Evolutionary conservation across 2,888 invertebrate genomes (phyloP).

Genomic region (Malthinus seriepunctatus): DNA sequence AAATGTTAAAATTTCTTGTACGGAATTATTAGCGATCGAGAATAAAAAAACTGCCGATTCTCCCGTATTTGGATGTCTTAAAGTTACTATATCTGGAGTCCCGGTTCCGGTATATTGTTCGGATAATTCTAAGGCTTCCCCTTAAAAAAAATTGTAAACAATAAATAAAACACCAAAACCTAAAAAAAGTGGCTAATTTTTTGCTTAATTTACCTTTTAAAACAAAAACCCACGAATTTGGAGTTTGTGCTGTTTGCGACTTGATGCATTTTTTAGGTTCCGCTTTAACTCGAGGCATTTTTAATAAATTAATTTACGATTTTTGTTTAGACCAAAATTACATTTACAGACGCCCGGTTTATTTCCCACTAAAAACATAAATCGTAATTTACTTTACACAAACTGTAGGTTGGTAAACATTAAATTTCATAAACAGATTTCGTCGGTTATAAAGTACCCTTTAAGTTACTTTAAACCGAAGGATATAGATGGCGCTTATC

Average conservation of each 20-base stretch:
- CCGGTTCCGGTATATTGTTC: constrained; percentile 54
- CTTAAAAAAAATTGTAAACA: constrained; percentile 40
- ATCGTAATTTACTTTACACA: constrained; percentile 12
- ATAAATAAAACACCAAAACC: background rate
- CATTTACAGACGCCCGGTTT: constrained; percentile 38
- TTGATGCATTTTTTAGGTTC: constrained; percentile 59
- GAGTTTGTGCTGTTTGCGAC: constrained; percentile 60
- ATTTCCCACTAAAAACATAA: constrained; percentile 40
- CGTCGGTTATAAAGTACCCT: no score
- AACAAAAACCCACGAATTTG: constrained; percentile 71
- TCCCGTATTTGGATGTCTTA: constrained; percentile 69
- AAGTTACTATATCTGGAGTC: constrained; percentile 63
- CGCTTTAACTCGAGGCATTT: constrained; percentile 63
- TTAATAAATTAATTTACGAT: background rate
- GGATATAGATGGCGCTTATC: no score
- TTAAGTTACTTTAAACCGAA: no score
- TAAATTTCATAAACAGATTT: no score
- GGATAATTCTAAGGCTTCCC: constrained; percentile 56
- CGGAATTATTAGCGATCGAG: constrained; percentile 63
- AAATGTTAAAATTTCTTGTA: constrained; percentile 72
- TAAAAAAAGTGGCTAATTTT: constrained; percentile 12
- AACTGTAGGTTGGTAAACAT: constrained; percentile 27
- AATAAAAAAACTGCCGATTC: constrained; percentile 68
- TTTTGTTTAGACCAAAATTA: constrained; percentile 3
- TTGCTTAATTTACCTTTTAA: constrained; percentile 60